These are phyloP conservation scores for Drosophila setosimentum DNA, from an alignment of 2,888 invertebrate species.

Conservation along the genomic window DNA sequence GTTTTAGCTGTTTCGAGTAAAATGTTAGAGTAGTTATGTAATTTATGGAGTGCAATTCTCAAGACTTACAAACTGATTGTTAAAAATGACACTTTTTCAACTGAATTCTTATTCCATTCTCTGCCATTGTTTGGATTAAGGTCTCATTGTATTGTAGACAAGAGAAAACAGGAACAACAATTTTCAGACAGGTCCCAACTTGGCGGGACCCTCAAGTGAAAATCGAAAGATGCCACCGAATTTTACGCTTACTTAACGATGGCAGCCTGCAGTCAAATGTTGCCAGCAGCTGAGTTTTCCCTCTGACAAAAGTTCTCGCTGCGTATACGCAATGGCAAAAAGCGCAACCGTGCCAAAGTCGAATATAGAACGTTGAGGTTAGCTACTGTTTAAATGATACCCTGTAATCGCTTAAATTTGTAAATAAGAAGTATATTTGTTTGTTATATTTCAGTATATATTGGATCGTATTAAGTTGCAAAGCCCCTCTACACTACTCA, in stretches of 20 bases:
- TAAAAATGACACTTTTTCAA: background rate
- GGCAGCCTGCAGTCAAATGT: constrained; percentile 26
- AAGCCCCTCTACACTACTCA: background rate
- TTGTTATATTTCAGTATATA: background rate
- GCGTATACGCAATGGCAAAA: constrained; percentile 65
- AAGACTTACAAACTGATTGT: background rate
- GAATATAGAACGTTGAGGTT: constrained; percentile 21
- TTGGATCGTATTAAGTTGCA: no score
- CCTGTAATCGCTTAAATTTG: background rate
- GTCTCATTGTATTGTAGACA: constrained; percentile 25
- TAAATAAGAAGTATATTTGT: background rate
- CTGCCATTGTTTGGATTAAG: constrained; percentile 12
- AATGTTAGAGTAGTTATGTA: background rate
- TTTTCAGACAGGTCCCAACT: constrained; percentile 26
- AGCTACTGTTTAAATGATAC: constrained; percentile 2
- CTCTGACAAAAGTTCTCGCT: constrained; percentile 21
- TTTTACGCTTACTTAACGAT: constrained; percentile 56
- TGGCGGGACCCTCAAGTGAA: constrained; percentile 25
- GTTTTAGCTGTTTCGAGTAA: background rate
- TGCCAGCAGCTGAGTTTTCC: constrained; percentile 6
- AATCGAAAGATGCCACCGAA: constrained; percentile 29
- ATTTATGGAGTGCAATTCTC: background rate
- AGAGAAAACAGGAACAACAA: constrained; percentile 14
- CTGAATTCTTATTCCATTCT: constrained; percentile 2
- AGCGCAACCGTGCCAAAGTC: constrained; percentile 49